phyloP scores from a whole-genome alignment of 2,888 invertebrate genomes.

The Trichopria drosophilae region DNA sequence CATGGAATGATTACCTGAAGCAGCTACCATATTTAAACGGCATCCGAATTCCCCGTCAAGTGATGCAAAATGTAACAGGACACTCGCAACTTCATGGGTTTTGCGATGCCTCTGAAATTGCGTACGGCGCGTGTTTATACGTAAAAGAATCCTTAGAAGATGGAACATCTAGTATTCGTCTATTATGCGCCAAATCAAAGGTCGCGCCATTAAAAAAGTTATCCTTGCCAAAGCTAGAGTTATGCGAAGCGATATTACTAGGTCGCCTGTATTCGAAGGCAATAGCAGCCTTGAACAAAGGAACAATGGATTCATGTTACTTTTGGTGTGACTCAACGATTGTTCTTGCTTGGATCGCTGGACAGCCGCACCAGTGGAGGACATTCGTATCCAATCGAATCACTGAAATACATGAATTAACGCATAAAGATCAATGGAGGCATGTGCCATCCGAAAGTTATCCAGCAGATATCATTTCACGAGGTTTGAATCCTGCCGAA shows the following conservation, averaged over 20 bases:
- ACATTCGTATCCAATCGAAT: conserved; percentile 10
- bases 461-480: too few relatives aligned
- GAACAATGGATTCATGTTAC: not conserved
- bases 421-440: not conserved
- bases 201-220: conserved; percentile 12
- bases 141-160: not conserved
- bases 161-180: not conserved
- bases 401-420: conserved; percentile 7
- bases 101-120: conserved; percentile 10
- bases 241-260: conserved; percentile 1
- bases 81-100: conserved; percentile 3
- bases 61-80: not conserved
- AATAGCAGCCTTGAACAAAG: not conserved
- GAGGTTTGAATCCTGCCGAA: too few relatives aligned
- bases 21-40: conserved; percentile 6
- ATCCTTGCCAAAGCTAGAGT: conserved; percentile 12
- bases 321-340: conserved; percentile 16
- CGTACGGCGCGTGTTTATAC: conserved; percentile 11
- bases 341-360: conserved; percentile 8
- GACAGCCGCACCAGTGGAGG: not conserved
- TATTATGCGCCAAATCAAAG: conserved; percentile 17
- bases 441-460: too few relatives aligned
- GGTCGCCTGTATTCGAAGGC: not conserved
- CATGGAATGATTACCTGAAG: conserved; percentile 17
- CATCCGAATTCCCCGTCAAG: conserved; percentile 4